phyloP scores from a whole-genome alignment of 1,140 invertebrate genomes.

The Magallana angulata region DNA sequence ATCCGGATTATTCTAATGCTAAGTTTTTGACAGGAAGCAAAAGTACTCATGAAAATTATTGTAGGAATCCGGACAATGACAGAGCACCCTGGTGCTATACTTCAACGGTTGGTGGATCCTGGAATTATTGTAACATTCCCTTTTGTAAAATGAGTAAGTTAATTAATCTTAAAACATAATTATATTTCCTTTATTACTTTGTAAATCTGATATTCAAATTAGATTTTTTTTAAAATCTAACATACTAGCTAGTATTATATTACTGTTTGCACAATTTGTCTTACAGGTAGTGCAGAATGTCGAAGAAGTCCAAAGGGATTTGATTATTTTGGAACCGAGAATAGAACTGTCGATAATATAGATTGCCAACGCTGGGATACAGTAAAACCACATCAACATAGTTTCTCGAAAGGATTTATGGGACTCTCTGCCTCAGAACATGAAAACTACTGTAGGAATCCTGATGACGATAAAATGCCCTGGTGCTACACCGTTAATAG shows the following conservation, averaged over 20 bases:
- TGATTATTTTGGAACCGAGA: neutral
- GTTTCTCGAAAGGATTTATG: neutral
- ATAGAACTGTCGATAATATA: neutral
- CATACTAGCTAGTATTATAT: no score
- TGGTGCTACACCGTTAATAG: slow-evolving; percentile 29
- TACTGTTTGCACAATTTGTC: neutral
- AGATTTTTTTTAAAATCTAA: no score
- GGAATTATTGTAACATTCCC: slow-evolving; percentile 1
- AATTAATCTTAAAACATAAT: neutral
- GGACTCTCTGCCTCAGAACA: neutral
- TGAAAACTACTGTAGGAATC: slow-evolving; percentile 28
- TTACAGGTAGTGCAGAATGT: neutral
- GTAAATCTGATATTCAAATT: no score
- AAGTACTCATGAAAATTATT: slow-evolving; percentile 2
- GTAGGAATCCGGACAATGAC: neutral
- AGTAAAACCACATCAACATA: neutral
- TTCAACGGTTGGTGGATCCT: neutral
- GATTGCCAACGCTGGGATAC: slow-evolving; percentile 3
- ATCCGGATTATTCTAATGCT: neutral
- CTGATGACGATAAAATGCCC: neutral
- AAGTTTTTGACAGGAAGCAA: neutral
- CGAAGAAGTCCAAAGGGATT: neutral
- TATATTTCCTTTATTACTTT: no score
- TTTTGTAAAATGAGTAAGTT: neutral
- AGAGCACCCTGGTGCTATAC: neutral